These are phyloP conservation scores for Monarcha castaneiventris DNA, from an alignment of 2,113 vertebrate genomes.

Conservation along the genomic window DNA sequence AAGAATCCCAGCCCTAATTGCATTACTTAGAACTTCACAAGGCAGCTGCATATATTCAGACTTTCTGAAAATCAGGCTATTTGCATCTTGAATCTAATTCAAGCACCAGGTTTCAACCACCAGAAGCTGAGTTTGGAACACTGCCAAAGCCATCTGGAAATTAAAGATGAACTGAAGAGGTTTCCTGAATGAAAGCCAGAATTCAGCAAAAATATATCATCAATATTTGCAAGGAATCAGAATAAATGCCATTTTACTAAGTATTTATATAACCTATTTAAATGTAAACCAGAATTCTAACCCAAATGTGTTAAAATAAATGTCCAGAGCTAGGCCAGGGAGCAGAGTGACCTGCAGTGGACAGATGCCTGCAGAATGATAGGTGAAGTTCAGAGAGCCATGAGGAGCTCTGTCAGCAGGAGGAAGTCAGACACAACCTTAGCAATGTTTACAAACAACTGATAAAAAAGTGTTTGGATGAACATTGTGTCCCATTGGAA, in stretches of 20 bases:
- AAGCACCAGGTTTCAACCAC: conserved; percentile 4
- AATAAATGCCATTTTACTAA: background rate
- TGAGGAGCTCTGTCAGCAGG: background rate
- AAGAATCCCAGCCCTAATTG: background rate
- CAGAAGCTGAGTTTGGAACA: conserved; percentile 43
- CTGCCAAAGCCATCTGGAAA: conserved; percentile 56
- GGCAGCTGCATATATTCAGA: conserved; percentile 15
- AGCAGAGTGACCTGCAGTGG: background rate
- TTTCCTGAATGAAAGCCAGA: conserved; percentile 44
- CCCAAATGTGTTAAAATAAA: background rate
- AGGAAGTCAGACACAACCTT: background rate
- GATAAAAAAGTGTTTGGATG: background rate
- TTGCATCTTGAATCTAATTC: conserved; percentile 38
- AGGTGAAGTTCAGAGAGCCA: background rate
- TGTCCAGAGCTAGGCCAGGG: background rate
- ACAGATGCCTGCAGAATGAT: background rate
- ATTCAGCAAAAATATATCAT: conserved; percentile 44
- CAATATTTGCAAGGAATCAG: conserved; percentile 50
- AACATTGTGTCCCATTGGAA: background rate
- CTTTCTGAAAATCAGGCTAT: conserved; percentile 32
- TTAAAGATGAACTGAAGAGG: conserved; percentile 33
- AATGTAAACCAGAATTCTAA: background rate
- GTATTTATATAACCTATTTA: background rate
- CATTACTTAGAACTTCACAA: conserved; percentile 29
- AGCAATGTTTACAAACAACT: background rate